Evolutionary conservation across 1,140 invertebrate genomes (phyloP).

Genomic region (Goniozus legneri): DNA sequence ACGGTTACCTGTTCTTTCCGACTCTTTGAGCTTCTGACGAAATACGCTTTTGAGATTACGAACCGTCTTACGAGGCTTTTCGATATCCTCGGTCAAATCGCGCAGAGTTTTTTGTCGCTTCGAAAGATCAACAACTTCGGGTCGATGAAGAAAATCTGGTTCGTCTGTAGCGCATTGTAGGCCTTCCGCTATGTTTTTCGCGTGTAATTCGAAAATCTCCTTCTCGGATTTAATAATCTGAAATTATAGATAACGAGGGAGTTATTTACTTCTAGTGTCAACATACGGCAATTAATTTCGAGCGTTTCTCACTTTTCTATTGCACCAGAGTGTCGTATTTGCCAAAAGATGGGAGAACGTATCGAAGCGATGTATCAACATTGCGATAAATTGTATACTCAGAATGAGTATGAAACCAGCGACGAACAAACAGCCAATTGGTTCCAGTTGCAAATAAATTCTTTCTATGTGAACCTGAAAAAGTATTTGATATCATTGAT

Average conservation of each 20-base stretch:
- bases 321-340: conserved; percentile 58
- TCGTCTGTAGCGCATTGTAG: conserved; percentile 56
- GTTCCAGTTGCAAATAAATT: conserved; percentile 65
- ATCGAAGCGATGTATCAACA: conserved; percentile 80
- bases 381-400: conserved; percentile 76
- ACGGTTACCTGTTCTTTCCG: conserved; percentile 28
- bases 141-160: conserved; percentile 23
- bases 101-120: conserved; percentile 34
- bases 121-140: conserved; percentile 22
- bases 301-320: conserved; percentile 26
- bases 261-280: conserved; percentile 3
- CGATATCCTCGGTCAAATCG: conserved; percentile 26
- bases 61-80: conserved; percentile 17
- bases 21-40: conserved; percentile 30
- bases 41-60: conserved; percentile 38
- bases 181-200: conserved; percentile 60
- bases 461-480: conserved; percentile 51
- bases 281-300: not conserved
- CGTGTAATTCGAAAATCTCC: conserved; percentile 57
- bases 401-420: conserved; percentile 51
- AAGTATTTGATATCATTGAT: conserved; percentile 4
- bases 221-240: conserved; percentile 41
- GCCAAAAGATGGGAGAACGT: conserved; percentile 83
- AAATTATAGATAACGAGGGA: conserved; percentile 6
- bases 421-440: conserved; percentile 46